Evolutionary conservation across 2,888 invertebrate genomes (phyloP).

Genomic region (Helicoverpa assulta): DNA sequence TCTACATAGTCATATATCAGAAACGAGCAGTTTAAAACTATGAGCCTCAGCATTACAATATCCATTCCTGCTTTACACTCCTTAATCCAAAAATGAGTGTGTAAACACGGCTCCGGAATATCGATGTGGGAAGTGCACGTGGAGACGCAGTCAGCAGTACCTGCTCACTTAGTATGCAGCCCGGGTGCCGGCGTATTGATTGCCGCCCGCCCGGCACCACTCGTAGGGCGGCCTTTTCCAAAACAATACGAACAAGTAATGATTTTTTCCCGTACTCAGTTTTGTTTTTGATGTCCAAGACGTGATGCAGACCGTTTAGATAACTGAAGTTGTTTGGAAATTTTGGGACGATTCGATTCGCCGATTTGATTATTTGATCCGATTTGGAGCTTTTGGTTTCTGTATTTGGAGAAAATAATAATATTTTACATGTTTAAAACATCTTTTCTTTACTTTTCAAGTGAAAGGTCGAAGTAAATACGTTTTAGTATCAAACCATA

Average conservation of each 20-base stretch:
- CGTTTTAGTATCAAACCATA: no score
- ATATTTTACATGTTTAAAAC: no score
- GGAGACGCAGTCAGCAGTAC: conserved; percentile 69
- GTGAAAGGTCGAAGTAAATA: no score
- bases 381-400: conserved; percentile 9
- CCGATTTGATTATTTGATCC: conserved; percentile 38
- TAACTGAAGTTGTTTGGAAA: conserved; percentile 44
- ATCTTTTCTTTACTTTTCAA: background rate
- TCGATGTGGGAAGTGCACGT: conserved; percentile 67
- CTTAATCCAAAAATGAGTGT: conserved; percentile 64
- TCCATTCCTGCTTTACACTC: conserved; percentile 33
- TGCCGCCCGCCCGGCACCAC: conserved; percentile 82
- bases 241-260: conserved; percentile 81
- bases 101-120: conserved; percentile 59
- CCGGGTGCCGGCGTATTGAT: conserved; percentile 92
- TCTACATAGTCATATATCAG: background rate
- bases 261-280: conserved; percentile 65
- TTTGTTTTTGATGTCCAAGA: conserved; percentile 66
- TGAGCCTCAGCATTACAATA: background rate
- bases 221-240: conserved; percentile 84
- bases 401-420: background rate
- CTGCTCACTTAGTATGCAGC: conserved; percentile 90
- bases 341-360: conserved; percentile 42
- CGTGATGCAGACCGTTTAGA: conserved; percentile 54
- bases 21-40: background rate